phyloP scores from a whole-genome alignment of 53 echinoderm and acorn worm genomes.

The Astropecten irregularis region DNA sequence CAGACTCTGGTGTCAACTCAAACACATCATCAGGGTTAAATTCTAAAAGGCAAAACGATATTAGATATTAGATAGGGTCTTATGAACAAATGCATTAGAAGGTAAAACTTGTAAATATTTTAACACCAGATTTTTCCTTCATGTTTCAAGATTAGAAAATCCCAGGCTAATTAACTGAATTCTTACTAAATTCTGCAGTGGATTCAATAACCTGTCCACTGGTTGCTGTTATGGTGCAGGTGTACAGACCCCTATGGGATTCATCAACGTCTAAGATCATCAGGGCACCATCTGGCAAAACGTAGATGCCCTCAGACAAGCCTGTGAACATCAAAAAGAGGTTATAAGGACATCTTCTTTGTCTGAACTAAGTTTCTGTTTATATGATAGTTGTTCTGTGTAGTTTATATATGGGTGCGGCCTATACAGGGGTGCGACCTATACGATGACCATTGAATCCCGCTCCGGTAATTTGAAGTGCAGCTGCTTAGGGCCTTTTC shows the following conservation, averaged over 20 bases:
- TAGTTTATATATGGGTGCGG: neutral
- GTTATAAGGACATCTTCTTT: no score
- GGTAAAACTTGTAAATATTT: neutral
- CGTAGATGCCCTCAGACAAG: conserved; percentile 30
- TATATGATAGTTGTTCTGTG: neutral
- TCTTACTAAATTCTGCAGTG: conserved; percentile 55
- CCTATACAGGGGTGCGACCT: neutral
- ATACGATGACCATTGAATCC: no score
- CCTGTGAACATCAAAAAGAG: conserved; percentile 42
- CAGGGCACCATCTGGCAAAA: conserved; percentile 52
- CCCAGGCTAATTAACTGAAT: neutral
- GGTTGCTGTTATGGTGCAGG: conserved; percentile 55
- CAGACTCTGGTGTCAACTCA: conserved; percentile 48
- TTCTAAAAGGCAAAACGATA: neutral
- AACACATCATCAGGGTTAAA: conserved; percentile 50
- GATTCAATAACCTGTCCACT: conserved; percentile 43
- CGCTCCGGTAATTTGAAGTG: no score
- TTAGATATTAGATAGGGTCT: neutral
- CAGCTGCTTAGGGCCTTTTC: no score
- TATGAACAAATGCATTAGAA: neutral
- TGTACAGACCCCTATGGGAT: conserved; percentile 59
- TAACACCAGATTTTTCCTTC: no score
- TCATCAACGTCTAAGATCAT: conserved; percentile 55
- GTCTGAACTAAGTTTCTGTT: no score
- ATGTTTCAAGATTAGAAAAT: no score